Evolutionary conservation across 2,888 invertebrate genomes (phyloP), one percentile per base, ranked within the genome.

Genomic region (Timema cristinae): DNA sequence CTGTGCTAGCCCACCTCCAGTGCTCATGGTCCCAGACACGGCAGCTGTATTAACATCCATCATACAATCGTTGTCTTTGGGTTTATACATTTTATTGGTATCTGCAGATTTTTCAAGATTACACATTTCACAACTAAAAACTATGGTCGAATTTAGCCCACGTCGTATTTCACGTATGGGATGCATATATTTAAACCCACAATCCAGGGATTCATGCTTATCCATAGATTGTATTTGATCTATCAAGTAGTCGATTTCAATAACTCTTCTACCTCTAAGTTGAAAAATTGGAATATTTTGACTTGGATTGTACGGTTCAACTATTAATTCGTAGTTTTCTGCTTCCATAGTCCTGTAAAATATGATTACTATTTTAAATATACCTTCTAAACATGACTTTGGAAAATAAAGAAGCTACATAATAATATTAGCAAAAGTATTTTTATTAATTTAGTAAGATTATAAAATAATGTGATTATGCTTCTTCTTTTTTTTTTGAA

Each of bases 11-110:
- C 70, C 70, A 10, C 56, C 66, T 13, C 69, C 50, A 76, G 67
- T 67, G 8, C 49, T 48, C 13, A 67, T 67, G 32, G 67, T 67
- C 49, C 67, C 67, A 74, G 68, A 69, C 69, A 59, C 75, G 77
- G 52, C 71, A 47, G 50, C 11, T 49, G 67, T 67, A 49, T 67
- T 67, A n/a, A 67, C 49, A n/a, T 67, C 67, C 67, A 67, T 48
- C 54, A 54, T 4, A 13, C 54, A 13, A 13, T 54, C 54, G 1
- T 54, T 54, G n/a, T 54, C 54, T 49, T 9, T 67, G 13, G 10
- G 32, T 63, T 63, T 63, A n/a, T 7, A 32, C 9, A 48, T 8
- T 11, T 32, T 32, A 15, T 67, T 50, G 5, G 67, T 50, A 10
- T 11, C 47, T 16, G 49, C 47, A 67, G 7, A 49, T n/a, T 9